These are phyloP conservation scores for Campylomormyrus numenius DNA, from an alignment of 2,113 vertebrate species.

Conservation along the genomic window DNA sequence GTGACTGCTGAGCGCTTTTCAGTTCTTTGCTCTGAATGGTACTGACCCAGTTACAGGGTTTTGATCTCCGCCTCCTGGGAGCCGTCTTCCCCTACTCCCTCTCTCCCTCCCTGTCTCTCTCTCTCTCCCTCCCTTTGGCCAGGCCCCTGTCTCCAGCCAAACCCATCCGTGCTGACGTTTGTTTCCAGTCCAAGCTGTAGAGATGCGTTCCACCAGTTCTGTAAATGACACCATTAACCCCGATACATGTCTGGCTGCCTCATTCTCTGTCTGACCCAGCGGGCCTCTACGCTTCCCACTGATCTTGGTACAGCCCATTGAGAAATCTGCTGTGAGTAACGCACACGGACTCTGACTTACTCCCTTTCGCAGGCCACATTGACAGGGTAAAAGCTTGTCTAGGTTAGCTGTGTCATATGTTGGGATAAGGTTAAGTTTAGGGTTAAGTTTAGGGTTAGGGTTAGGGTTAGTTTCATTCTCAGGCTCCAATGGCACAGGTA, in stretches of 20 bases:
- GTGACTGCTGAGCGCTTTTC: background rate
- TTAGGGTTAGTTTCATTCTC: background rate
- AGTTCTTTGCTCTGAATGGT: background rate
- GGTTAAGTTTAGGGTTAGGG: background rate
- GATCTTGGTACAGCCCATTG: background rate
- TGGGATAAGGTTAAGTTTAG: background rate
- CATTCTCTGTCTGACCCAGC: conserved; percentile 11
- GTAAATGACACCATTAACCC: conserved; percentile 64
- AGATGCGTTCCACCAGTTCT: conserved; percentile 51
- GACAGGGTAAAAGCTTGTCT: background rate
- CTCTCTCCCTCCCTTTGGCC: conserved; percentile 22
- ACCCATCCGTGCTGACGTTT: conserved; percentile 62
- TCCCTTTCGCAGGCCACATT: background rate
- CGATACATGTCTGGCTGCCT: conserved; percentile 28
- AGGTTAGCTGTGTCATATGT: background rate
- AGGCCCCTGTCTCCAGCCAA: conserved; percentile 28
- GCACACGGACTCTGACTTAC: background rate
- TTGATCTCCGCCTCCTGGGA: background rate
- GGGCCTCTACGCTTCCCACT: background rate
- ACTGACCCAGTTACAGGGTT: background rate
- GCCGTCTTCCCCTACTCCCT: background rate
- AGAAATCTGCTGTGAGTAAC: background rate
- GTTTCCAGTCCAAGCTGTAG: conserved; percentile 61
- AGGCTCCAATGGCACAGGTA: background rate
- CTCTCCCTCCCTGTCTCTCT: conserved; percentile 16